Conservation (phyloP, 2,888 invertebrate species). For the Rotaria socialis region DNA sequence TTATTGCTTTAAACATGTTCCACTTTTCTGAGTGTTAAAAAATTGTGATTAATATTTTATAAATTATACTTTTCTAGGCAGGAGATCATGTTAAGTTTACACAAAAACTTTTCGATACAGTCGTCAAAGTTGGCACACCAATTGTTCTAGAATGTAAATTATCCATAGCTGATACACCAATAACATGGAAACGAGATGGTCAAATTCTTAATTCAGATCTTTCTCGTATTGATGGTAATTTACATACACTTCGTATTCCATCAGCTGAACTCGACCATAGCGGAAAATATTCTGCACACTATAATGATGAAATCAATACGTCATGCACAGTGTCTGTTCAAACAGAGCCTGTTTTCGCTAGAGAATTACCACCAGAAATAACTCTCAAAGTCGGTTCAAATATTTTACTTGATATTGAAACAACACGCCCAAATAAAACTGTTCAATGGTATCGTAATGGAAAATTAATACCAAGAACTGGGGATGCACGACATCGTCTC, state of each 20-base stretch:
- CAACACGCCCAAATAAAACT: constrained; percentile 20
- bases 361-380: background rate
- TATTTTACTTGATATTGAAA: constrained; percentile 17
- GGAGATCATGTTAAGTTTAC: background rate
- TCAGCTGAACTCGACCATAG: constrained; percentile 8
- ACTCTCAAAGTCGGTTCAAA: constrained; percentile 25
- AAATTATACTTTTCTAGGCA: background rate
- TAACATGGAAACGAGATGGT: background rate
- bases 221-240: background rate
- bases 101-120: background rate
- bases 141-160: constrained; percentile 8
- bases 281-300: constrained; percentile 30
- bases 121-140: background rate
- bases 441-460: constrained; percentile 32
- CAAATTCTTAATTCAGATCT: background rate
- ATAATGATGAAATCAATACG: constrained; percentile 6
- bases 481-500: background rate
- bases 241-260: constrained; percentile 14
- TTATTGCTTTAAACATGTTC: too few species aligned
- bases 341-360: background rate
- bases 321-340: constrained; percentile 7
- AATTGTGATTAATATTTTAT: too few species aligned
- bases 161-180: constrained; percentile 1
- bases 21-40: too few species aligned
- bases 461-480: background rate